These are phyloP conservation scores for Dryobota labecula DNA, from an alignment of 2,888 invertebrate species.

Conservation along the genomic window DNA sequence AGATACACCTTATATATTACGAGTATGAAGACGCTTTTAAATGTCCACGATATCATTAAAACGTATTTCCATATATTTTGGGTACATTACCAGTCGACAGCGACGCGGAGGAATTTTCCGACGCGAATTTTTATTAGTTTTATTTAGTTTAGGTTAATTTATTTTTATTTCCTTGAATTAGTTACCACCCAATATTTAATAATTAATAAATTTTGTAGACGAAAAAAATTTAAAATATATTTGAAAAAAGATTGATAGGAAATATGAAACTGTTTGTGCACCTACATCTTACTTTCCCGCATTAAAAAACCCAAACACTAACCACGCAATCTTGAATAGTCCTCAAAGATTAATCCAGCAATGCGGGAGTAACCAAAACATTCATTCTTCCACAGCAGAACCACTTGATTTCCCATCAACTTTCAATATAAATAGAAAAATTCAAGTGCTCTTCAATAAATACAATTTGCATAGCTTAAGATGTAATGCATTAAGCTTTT, in stretches of 20 bases:
- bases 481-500: slow-evolving; percentile 61
- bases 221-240: too few relatives aligned
- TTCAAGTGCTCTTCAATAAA: slow-evolving; percentile 59
- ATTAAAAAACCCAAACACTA: background rate
- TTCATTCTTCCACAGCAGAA: slow-evolving; percentile 23
- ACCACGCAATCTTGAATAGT: slow-evolving; percentile 1
- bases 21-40: too few relatives aligned
- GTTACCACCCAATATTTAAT: too few relatives aligned
- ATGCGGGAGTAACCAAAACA: slow-evolving; percentile 47
- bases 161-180: too few relatives aligned
- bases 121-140: too few relatives aligned
- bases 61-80: too few relatives aligned
- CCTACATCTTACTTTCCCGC: background rate
- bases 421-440: slow-evolving; percentile 62
- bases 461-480: slow-evolving; percentile 65
- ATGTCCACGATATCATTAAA: too few relatives aligned
- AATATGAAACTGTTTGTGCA: background rate
- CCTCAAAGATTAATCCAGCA: slow-evolving; percentile 9
- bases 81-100: too few relatives aligned
- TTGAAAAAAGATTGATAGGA: background rate
- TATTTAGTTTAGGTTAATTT: too few relatives aligned
- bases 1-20: too few relatives aligned
- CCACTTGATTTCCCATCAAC: slow-evolving; percentile 60
- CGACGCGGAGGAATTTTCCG: too few relatives aligned
- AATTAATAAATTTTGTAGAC: too few relatives aligned